Percentiles rank a stretch among this genome's conserved stretches.
phyloP scores from a whole-genome alignment of 2,113 vertebrate genomes.

The Trichechus manatus region DNA sequence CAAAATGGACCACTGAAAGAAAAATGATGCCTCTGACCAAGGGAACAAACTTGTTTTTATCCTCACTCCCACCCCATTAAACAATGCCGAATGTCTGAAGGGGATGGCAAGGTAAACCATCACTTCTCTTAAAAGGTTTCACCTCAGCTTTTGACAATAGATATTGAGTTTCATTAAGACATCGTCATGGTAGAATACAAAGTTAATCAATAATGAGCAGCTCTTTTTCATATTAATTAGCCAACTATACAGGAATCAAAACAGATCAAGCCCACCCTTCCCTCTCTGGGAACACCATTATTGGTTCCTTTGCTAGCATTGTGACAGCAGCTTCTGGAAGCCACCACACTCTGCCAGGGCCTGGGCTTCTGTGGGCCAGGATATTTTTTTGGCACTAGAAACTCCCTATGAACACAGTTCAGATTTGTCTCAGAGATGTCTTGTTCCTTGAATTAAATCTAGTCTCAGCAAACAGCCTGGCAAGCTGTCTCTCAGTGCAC shows the following conservation, averaged over 20 bases:
- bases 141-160: constrained; percentile 76
- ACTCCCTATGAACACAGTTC: not conserved
- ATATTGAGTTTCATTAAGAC: constrained; percentile 82
- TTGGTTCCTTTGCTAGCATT: not conserved
- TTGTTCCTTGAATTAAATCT: not conserved
- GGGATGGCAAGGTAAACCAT: constrained; percentile 57
- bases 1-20: not conserved
- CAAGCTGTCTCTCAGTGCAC: not conserved
- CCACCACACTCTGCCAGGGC: not conserved
- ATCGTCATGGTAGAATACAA: constrained; percentile 54
- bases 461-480: not conserved
- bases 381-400: not conserved
- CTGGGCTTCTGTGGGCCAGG: not conserved
- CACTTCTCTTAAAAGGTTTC: constrained; percentile 70
- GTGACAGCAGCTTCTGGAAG: not conserved
- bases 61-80: not conserved
- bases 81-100: not conserved
- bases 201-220: constrained; percentile 76
- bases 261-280: not conserved
- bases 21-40: not conserved
- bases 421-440: not conserved
- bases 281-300: not conserved
- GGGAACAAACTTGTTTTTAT: not conserved
- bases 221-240: constrained; percentile 83
- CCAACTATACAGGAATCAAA: constrained; percentile 31